Conservation (phyloP, 2,113 vertebrate genomes). For the Callipepla californica region DNA sequence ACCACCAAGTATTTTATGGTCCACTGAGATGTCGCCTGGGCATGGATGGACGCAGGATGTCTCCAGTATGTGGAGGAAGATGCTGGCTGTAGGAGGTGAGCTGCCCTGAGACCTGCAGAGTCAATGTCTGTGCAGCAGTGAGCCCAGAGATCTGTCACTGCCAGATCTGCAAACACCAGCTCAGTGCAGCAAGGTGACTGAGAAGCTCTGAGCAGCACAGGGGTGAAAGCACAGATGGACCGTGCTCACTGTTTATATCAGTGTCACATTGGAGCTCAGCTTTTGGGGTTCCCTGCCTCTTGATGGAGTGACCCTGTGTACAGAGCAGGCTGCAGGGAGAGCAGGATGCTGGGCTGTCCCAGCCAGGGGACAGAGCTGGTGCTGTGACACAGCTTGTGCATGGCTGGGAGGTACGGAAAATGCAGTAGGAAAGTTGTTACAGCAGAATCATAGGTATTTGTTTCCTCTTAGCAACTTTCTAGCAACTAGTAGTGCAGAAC, state of each 20-base stretch:
- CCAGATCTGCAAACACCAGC: not conserved
- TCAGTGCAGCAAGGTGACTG: fast-evolving
- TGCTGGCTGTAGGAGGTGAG: not conserved
- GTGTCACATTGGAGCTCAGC: not conserved
- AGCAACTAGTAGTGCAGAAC: not conserved
- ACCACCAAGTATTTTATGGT: not conserved
- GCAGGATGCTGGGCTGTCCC: not conserved
- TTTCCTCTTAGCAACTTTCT: not conserved
- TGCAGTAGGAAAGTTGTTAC: not conserved
- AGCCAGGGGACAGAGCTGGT: not conserved
- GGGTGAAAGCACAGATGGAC: not conserved
- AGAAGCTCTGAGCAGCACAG: not conserved
- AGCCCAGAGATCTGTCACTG: not conserved
- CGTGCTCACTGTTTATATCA: not conserved
- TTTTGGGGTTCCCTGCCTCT: not conserved
- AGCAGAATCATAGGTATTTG: not conserved
- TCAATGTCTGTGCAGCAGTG: not conserved
- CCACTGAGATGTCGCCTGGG: not conserved
- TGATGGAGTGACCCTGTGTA: not conserved
- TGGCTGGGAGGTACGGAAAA: not conserved
- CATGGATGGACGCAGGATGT: fast-evolving
- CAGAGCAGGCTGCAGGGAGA: not conserved
- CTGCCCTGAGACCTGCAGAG: not conserved
- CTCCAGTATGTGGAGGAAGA: fast-evolving
- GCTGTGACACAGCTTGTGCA: fast-evolving